phyloP scores from a whole-genome alignment of 1,140 invertebrate genomes.

The Macrobrachium nipponense region DNA sequence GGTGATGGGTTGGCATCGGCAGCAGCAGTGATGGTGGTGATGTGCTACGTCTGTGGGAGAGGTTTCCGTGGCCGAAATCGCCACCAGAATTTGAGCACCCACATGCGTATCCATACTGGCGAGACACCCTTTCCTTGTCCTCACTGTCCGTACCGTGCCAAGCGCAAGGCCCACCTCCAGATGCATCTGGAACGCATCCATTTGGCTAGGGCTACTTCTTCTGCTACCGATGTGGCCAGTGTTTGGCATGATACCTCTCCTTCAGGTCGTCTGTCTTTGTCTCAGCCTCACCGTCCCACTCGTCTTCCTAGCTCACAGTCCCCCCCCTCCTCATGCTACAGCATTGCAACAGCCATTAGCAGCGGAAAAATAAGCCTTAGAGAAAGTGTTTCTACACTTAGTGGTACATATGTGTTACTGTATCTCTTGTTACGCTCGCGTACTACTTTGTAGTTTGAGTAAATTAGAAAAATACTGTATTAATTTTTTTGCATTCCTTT shows the following conservation, averaged over 20 bases:
- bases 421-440: too few relatives aligned
- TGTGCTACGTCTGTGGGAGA: constrained; percentile 59
- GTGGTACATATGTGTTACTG: too few relatives aligned
- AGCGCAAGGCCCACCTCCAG: constrained; percentile 61
- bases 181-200: constrained; percentile 59
- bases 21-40: constrained; percentile 42
- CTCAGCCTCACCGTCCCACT: constrained; percentile 32
- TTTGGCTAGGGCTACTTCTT: constrained; percentile 22
- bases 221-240: neutral
- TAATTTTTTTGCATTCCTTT: too few relatives aligned
- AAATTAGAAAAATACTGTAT: too few relatives aligned
- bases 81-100: constrained; percentile 65
- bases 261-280: constrained; percentile 21
- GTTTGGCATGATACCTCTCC: constrained; percentile 17
- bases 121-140: constrained; percentile 73
- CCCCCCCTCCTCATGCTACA: neutral
- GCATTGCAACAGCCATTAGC: neutral
- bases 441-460: too few relatives aligned
- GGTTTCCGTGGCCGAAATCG: constrained; percentile 62
- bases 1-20: constrained; percentile 16
- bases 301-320: neutral
- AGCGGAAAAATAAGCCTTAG: too few relatives aligned
- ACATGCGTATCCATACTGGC: constrained; percentile 68
- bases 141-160: constrained; percentile 67
- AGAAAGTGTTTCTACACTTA: too few relatives aligned